These are phyloP conservation scores for Elmis aenea DNA, from an alignment of 2,888 invertebrate genomes.

Conservation along the genomic window DNA sequence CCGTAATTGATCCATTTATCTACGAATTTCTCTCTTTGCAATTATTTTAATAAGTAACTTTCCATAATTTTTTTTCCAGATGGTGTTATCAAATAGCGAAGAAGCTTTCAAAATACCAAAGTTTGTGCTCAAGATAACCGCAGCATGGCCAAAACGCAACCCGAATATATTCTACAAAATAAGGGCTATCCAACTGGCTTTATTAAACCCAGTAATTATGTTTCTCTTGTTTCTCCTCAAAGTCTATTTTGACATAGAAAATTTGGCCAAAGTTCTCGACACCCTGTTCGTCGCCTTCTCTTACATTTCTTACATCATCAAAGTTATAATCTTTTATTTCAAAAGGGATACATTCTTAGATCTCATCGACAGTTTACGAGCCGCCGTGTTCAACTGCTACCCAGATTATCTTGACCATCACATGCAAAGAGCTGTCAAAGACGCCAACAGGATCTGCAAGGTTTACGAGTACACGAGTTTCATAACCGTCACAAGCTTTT, in stretches of 20 bases:
- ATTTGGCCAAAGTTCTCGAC: background rate
- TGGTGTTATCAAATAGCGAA: constrained; percentile 6
- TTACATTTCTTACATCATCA: background rate
- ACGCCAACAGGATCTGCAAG: too few relatives aligned
- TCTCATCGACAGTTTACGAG: background rate
- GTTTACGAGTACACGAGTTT: too few relatives aligned
- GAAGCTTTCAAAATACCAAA: constrained; percentile 12
- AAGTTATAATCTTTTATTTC: background rate
- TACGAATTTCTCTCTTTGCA: too few relatives aligned
- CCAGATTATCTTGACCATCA: too few relatives aligned
- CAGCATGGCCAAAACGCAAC: constrained; percentile 9
- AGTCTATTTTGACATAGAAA: background rate
- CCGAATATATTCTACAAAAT: constrained; percentile 6
- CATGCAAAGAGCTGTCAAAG: too few relatives aligned
- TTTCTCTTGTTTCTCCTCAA: background rate
- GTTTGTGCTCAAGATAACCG: constrained; percentile 9
- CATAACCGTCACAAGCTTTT: too few relatives aligned
- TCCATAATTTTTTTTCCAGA: too few relatives aligned
- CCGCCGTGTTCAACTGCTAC: background rate
- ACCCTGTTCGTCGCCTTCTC: background rate
- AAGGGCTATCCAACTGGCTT: too few relatives aligned
- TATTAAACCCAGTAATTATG: background rate
- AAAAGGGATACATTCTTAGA: background rate
- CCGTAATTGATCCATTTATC: too few relatives aligned
- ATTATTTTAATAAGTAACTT: too few relatives aligned